A percentile compares a stretch with the other conserved stretches of the same genome.
Conservation (phyloP, 2,888 invertebrate genomes). For the Philereme vetulata region DNA sequence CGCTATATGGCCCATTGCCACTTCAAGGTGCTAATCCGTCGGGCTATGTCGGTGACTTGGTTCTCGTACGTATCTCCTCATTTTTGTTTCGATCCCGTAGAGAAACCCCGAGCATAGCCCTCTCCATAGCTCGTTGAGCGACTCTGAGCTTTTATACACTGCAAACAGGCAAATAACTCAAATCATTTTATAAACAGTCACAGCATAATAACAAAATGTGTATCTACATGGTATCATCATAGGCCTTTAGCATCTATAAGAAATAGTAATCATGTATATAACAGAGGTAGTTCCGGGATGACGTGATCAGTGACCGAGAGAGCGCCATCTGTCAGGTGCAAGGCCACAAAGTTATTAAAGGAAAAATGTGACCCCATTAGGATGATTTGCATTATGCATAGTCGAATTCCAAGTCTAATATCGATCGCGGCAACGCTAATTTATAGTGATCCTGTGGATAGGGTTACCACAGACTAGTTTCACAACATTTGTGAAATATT, state of each 20-base stretch:
- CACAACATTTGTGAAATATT: neutral
- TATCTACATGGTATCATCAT: neutral
- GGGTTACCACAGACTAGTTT: slow-evolving; percentile 6
- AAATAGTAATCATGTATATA: slow-evolving; percentile 10
- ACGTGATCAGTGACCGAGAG: slow-evolving; percentile 51
- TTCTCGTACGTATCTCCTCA: too few relatives aligned
- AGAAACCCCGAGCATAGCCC: too few relatives aligned
- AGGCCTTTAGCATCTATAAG: slow-evolving; percentile 2
- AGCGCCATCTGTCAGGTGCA: slow-evolving; percentile 58
- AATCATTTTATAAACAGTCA: too few relatives aligned
- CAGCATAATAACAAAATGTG: neutral
- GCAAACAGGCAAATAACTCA: too few relatives aligned
- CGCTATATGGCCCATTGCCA: too few relatives aligned
- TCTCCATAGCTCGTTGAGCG: too few relatives aligned
- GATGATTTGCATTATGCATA: slow-evolving; percentile 53
- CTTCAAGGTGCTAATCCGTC: too few relatives aligned
- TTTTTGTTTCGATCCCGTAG: too few relatives aligned
- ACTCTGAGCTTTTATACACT: too few relatives aligned
- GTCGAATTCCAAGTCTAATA: slow-evolving; percentile 44
- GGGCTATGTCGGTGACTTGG: too few relatives aligned
- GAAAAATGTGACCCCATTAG: slow-evolving; percentile 58
- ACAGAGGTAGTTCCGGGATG: slow-evolving; percentile 51
- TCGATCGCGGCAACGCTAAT: slow-evolving; percentile 33
- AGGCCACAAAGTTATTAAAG: slow-evolving; percentile 46
- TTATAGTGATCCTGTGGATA: slow-evolving; percentile 31